Base-by-base conservation (phyloP, 1,140 invertebrate genomes). In the Drosophila murphyi region DNA sequence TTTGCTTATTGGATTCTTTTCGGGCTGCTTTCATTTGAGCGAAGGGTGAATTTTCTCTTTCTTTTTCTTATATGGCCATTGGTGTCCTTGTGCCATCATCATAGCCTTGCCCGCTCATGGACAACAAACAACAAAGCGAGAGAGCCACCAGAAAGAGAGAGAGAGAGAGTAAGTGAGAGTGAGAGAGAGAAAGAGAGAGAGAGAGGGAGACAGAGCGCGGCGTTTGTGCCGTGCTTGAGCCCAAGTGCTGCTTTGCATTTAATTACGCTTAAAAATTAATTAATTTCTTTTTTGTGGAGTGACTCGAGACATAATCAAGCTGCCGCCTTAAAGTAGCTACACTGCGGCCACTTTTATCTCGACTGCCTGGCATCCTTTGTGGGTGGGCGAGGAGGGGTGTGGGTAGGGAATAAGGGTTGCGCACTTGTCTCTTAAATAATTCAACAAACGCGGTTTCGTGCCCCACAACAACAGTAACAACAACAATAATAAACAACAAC, bases 201-300 rank as follows among this genome's bases (percentile, higher is more conserved):
- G 37, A 39, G 7, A 39, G 37, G 6, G 37, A 39, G 37, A 39
- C 6, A 3, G 3, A 41, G 39, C 34, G 7, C 37, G 2, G 39
- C n/a, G 10, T 43, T n/a, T 41, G 6, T 34, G 4, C 31, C 34
- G 45, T 4, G 48, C 43, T 52, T 34, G 75, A 51, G 56, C 60
- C 39, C 67, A 43, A 83, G 80, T 69, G 83, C 85, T 89, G 83
- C 80, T 88, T 88, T 88, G 85, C 85, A 88, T 88, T 88, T 88
- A 88, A 88, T 88, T 88, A 88, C 85, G 85, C 85, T 88, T 89
- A 88, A 88, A 88, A 88, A 88, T 88, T 88, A 88, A 88, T 88
- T 88, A 88, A 88, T 85, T 89, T 88, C 85, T 89, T 88, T 89
- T 89, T 88, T 88, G 77, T 80, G 76, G 55, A 82, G 77, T 85